These are phyloP conservation scores for Selenia dentaria DNA, from an alignment of 2,888 invertebrate genomes.

Conservation along the genomic window DNA sequence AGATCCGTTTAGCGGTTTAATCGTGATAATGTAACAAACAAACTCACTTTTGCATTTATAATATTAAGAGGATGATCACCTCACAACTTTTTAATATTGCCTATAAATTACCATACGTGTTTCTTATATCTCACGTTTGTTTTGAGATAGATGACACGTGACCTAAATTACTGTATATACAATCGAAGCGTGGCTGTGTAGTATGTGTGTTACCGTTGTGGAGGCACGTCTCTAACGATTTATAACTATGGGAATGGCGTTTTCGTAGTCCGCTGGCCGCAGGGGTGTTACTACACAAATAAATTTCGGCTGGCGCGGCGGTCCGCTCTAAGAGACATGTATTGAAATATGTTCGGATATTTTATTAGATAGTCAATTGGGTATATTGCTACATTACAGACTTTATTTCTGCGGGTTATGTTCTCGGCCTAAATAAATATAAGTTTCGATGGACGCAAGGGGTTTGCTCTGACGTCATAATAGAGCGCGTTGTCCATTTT, in stretches of 20 bases:
- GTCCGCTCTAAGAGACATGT: conserved; percentile 58
- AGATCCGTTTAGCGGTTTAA: too few relatives aligned
- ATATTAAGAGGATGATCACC: too few relatives aligned
- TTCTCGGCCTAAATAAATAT: conserved; percentile 32
- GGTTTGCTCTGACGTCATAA: conserved; percentile 23
- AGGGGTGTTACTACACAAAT: conserved; percentile 69
- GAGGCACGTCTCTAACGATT: conserved; percentile 64
- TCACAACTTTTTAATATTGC: too few relatives aligned
- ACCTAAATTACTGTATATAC: conserved; percentile 1
- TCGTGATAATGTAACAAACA: too few relatives aligned
- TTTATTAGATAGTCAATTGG: conserved; percentile 61
- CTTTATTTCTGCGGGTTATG: conserved; percentile 36
- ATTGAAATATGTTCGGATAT: conserved; percentile 68
- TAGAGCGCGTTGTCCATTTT: conserved; percentile 23
- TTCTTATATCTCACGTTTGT: too few relatives aligned
- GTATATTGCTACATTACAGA: conserved; percentile 49
- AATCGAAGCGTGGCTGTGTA: conserved; percentile 22
- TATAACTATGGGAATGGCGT: conserved; percentile 67
- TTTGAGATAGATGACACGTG: too few relatives aligned
- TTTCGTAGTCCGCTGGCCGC: conserved; percentile 60
- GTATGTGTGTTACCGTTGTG: conserved; percentile 45
- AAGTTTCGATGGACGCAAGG: conserved; percentile 28
- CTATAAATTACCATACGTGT: too few relatives aligned
- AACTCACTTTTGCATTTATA: too few relatives aligned
- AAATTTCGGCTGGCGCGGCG: conserved; percentile 57